Percentiles rank a stretch among this genome's conserved stretches.
Evolutionary conservation across 23 tunicate species (phyloP).

Genomic region (Ciona savignyi): DNA sequence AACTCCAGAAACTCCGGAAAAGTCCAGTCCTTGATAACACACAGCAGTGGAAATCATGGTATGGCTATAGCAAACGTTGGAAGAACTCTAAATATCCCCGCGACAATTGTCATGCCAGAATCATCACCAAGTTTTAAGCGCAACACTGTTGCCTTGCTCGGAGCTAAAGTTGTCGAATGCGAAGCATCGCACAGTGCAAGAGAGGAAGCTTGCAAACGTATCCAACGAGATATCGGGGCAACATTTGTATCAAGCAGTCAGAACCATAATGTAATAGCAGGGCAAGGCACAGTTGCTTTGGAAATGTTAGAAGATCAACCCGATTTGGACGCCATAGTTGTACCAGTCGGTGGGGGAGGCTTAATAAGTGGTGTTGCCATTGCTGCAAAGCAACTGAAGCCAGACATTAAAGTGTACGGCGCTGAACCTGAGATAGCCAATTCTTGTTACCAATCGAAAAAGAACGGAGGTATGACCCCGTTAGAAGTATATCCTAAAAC

Average conservation of each 20-base stretch:
- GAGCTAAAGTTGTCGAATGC: conserved; percentile 19
- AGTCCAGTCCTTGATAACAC: too few relatives aligned
- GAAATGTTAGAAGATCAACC: conserved; percentile 28
- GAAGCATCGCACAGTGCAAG: conserved; percentile 7
- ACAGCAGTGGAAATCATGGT: too few relatives aligned
- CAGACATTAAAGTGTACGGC: conserved; percentile 26
- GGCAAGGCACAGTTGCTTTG: conserved; percentile 28
- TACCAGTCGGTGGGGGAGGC: conserved; percentile 38
- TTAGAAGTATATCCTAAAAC: conserved; percentile 11
- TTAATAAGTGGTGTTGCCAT: conserved; percentile 30
- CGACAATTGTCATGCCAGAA: conserved; percentile 25
- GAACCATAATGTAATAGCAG: conserved; percentile 24
- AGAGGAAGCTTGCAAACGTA: not conserved
- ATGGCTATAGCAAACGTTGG: conserved; percentile 33
- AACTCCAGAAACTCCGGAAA: too few relatives aligned
- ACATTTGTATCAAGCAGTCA: conserved; percentile 8
- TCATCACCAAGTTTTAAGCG: conserved; percentile 12
- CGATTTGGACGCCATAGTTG: conserved; percentile 23
- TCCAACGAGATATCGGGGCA: not conserved
- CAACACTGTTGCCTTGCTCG: conserved; percentile 13
- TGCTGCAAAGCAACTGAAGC: conserved; percentile 27
- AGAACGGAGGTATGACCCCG: conserved; percentile 10
- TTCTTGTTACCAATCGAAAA: conserved; percentile 22
- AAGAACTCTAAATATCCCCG: not conserved
- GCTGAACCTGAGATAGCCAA: conserved; percentile 54